Percentiles rank a stretch among this genome's conserved stretches.
Conservation (phyloP, 2,113 vertebrate genomes). For the Poeciliopsis prolifica region DNA sequence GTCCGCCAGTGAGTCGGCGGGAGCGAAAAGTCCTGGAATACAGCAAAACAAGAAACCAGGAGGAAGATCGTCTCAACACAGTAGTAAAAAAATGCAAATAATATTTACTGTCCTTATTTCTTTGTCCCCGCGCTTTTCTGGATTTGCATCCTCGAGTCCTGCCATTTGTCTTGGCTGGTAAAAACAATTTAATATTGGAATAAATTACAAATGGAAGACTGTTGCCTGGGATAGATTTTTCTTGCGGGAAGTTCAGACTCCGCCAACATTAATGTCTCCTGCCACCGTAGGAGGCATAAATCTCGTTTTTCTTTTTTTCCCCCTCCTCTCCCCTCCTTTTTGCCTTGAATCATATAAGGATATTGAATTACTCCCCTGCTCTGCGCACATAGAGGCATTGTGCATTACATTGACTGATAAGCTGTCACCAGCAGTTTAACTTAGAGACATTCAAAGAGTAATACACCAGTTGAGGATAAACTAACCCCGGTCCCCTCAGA, state of each 20-base stretch:
- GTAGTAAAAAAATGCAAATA: slow-evolving; percentile 26
- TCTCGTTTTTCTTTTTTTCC: slow-evolving; percentile 63
- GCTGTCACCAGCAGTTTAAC: slow-evolving; percentile 83
- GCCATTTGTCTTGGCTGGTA: slow-evolving; percentile 70
- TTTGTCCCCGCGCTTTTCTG: slow-evolving; percentile 26
- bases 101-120: slow-evolving; percentile 68
- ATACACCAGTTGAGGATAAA: slow-evolving; percentile 78
- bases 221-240: slow-evolving; percentile 69
- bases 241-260: slow-evolving; percentile 72
- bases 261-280: slow-evolving; percentile 73
- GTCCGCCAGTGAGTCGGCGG: background rate
- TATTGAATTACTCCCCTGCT: slow-evolving; percentile 86
- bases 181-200: slow-evolving; percentile 78
- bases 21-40: background rate
- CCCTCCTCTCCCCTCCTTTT: slow-evolving; percentile 63
- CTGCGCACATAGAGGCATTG: slow-evolving; percentile 78
- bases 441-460: slow-evolving; percentile 85
- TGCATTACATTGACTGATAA: slow-evolving; percentile 87
- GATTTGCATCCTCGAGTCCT: slow-evolving; percentile 66
- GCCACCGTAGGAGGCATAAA: slow-evolving; percentile 78
- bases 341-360: slow-evolving; percentile 85
- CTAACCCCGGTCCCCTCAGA: slow-evolving; percentile 76
- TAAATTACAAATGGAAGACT: slow-evolving; percentile 74
- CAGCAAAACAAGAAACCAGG: background rate
- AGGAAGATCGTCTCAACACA: slow-evolving; percentile 1